Base-by-base conservation (phyloP, 1,140 invertebrate genomes). In the Magallana angulata region DNA sequence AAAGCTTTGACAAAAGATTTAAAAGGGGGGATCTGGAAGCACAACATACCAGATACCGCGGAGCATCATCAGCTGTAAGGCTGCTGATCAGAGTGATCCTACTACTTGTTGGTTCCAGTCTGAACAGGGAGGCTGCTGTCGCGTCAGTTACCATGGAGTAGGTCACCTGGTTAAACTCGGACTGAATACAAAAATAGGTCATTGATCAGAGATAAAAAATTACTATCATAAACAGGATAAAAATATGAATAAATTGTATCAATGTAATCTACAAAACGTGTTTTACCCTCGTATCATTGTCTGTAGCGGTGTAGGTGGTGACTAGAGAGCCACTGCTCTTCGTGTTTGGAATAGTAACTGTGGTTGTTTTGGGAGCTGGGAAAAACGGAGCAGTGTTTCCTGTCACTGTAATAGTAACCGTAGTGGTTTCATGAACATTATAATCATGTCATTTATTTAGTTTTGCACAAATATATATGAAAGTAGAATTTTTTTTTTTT, bases 81-180 rank as follows among this genome's bases (percentile, higher is more conserved):
- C n/a, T 3, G 8, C 48, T 58, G 8, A 58, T 58, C 14, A 82
- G 11, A 4, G 81, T 82, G 57, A 99, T 94, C 0, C 97, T 96
- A 0, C 98, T 98, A 0, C 97, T 97, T 83, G 96, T 97, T 0
- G 97, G 96, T 94, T 98, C 97, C 64, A 99, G 97, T 1, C 97
- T 96, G 93, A 99, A 99, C 60, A 87, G 89, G 58, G 60, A 80
- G 30, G 8, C n/a, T 2, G 16, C 58, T 12, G 58, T 58, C 4
- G 82, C 18, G 9, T 88, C 88, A 59, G 90, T 90, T 81, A 91
- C 83, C 30, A 91, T 84, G 6, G 48, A 48, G 85, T 91, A 92
- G 1, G 57, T 89, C 58, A 91, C 85, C 60, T 83, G 83, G 87
- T 91, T 92, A 82, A 91, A 91, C 87, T 91, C 83, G 59, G 87